Evolutionary conservation across 2,113 vertebrate genomes (phyloP).

Genomic region (Nyctibius bracteatus): DNA sequence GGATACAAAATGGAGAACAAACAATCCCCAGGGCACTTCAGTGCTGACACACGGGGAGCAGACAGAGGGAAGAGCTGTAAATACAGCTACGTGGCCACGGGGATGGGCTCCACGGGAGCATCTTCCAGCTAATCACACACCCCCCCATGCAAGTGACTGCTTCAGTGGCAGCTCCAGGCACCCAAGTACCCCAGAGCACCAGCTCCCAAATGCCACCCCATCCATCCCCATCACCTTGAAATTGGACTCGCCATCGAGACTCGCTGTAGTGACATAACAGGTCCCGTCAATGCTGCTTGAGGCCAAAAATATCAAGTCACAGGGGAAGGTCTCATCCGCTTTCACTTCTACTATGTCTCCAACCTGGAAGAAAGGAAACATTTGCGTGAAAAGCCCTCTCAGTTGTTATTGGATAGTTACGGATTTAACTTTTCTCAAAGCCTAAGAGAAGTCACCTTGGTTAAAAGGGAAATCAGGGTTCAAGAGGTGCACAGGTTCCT

Average conservation of each 20-base stretch:
- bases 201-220: accelerated
- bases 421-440: neutral
- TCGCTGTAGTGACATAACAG: conserved; percentile 94
- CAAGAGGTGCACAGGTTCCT: neutral
- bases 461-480: neutral
- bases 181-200: neutral
- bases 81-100: neutral
- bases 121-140: neutral
- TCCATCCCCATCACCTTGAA: conserved; percentile 82
- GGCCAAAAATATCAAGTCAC: conserved; percentile 92
- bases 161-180: neutral
- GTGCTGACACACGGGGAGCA: neutral
- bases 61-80: neutral
- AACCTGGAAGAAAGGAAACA: conserved; percentile 72
- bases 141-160: neutral
- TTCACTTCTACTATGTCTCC: conserved; percentile 92
- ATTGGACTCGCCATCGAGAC: conserved; percentile 96
- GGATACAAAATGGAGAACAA: neutral
- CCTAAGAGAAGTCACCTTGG: neutral
- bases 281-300: conserved; percentile 84
- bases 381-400: neutral
- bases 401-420: accelerated
- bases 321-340: conserved; percentile 94
- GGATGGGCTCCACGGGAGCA: neutral
- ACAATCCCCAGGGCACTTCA: neutral